phyloP scores from a whole-genome alignment of 2,113 vertebrate genomes.

The Fulmarus glacialis region DNA sequence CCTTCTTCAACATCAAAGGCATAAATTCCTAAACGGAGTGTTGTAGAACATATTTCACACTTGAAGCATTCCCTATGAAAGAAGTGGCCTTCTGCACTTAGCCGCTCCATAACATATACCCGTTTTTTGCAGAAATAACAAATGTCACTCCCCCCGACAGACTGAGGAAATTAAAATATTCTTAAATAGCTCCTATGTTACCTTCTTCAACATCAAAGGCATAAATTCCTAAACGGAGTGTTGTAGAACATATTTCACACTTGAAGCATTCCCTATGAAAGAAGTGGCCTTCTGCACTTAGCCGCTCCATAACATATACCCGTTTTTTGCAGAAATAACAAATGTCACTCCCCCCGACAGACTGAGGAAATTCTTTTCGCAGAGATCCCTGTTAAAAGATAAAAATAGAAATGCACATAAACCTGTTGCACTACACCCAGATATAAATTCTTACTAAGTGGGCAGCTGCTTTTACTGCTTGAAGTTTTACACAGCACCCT shows the following conservation, averaged over 20 bases:
- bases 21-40: slow-evolving; percentile 86
- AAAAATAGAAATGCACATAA: neutral
- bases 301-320: slow-evolving; percentile 92
- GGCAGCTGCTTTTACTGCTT: neutral
- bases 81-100: slow-evolving; percentile 91
- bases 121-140: slow-evolving; percentile 91
- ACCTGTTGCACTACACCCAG: neutral
- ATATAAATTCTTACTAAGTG: neutral
- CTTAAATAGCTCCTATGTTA: slow-evolving; percentile 42
- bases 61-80: slow-evolving; percentile 97
- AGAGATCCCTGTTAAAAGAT: slow-evolving; percentile 77
- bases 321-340: slow-evolving; percentile 91
- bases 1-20: slow-evolving; percentile 90
- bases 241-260: slow-evolving; percentile 85
- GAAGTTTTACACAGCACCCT: neutral
- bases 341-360: slow-evolving; percentile 86
- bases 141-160: slow-evolving; percentile 86
- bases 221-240: slow-evolving; percentile 86
- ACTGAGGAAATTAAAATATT: slow-evolving; percentile 76
- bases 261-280: slow-evolving; percentile 97
- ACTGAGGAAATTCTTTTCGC: slow-evolving; percentile 79
- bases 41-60: slow-evolving; percentile 85
- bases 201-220: slow-evolving; percentile 90
- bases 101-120: slow-evolving; percentile 92
- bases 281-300: slow-evolving; percentile 91